Base-by-base conservation (phyloP, 1,140 invertebrate species). In the Rhynchophorus ferrugineus region DNA sequence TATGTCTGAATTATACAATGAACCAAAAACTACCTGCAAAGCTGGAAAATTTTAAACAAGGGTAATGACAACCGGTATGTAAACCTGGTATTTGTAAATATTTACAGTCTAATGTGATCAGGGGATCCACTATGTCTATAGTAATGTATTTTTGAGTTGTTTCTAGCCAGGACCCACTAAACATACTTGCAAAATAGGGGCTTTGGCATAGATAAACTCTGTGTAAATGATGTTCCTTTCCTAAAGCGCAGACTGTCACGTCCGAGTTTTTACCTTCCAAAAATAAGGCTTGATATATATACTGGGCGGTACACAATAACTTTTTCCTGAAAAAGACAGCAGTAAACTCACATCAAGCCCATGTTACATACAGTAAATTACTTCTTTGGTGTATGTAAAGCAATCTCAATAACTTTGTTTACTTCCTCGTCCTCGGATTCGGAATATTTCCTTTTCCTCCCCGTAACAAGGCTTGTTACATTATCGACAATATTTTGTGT, bases 121-220 rank as follows among this genome's bases (percentile, higher is more conserved):
- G 81, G 18, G 83, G 78, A 75, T 91, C 87, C 2, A 79, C 72
- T 20, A 89, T 82, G 68, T 85, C 78, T 47, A 91, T 82, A 34
- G 71, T 72, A 35, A 91, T 78, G 42, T 78, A 71, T 47, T 77
- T 76, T 68, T 86, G 77, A 44, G 77, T 75, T 2, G 82, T 75
- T 69, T 91, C 88, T 62, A 76, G 77, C 88, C 88, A 91, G 8
- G 80, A 78, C 3, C 87, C 87, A 63, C 80, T 85, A 70, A 91
- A 90, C 87, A 91, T 90, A 64, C 84, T 87, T 9, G 78, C 76
- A 71, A 89, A 89, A 66, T 89, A 90, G 2, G 84, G 84, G 62
- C 84, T 88, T 78, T 90, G 85, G 61, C 78, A 82, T 33, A 89
- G 73, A 66, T 89, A 88, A 16, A 89, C 77, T 75, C 86, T 87